phyloP scores from a whole-genome alignment of 2,888 invertebrate genomes.

The Griposia aprilina region DNA sequence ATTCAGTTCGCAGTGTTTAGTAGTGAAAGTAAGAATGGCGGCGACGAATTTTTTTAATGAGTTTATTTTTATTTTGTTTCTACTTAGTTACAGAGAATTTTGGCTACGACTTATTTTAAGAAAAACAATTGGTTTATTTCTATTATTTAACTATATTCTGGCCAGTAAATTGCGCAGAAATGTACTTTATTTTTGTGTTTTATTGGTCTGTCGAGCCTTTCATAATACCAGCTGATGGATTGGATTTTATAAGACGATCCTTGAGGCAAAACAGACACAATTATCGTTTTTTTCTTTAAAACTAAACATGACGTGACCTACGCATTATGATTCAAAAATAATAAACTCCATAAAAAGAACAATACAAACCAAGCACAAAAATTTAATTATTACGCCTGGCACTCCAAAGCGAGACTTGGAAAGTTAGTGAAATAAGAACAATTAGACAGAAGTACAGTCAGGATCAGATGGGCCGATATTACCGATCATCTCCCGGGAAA shows the following conservation, averaged over 20 bases:
- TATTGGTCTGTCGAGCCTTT: background rate
- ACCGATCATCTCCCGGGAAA: slow-evolving; percentile 60
- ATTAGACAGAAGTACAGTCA: slow-evolving; percentile 70
- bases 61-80: background rate
- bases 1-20: slow-evolving; percentile 35
- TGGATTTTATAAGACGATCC: background rate
- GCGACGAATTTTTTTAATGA: background rate
- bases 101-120: background rate
- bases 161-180: background rate
- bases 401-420: slow-evolving; percentile 34
- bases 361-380: slow-evolving; percentile 12
- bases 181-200: background rate
- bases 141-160: background rate
- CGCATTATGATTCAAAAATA: background rate
- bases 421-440: slow-evolving; percentile 79
- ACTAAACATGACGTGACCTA: background rate
- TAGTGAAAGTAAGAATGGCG: slow-evolving; percentile 16
- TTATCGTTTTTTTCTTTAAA: background rate
- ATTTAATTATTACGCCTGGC: slow-evolving; percentile 1
- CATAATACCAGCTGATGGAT: background rate
- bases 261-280: background rate
- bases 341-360: background rate
- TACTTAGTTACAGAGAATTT: background rate
- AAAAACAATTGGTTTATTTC: background rate
- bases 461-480: slow-evolving; percentile 54